phyloP scores from a whole-genome alignment of 2,888 invertebrate species.

The Ecdyonurus torrentis region DNA sequence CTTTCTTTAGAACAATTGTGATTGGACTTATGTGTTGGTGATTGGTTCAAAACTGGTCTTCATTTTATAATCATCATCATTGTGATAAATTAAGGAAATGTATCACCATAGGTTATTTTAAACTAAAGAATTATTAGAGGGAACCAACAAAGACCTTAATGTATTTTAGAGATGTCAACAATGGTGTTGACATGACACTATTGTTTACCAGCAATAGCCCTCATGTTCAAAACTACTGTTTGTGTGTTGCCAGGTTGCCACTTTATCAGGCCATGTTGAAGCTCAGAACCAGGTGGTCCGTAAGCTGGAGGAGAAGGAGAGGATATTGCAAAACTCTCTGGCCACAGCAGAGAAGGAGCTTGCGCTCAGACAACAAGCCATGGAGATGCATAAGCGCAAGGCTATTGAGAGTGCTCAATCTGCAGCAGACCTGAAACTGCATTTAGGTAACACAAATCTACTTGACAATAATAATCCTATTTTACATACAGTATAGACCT shows the following conservation, averaged over 20 bases:
- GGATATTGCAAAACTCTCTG: constrained; percentile 78
- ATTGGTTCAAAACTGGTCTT: too few species aligned
- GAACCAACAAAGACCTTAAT: too few species aligned
- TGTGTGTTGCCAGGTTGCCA: constrained; percentile 37
- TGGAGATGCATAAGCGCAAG: constrained; percentile 96
- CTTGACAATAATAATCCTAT: not conserved
- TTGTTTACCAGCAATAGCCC: not conserved
- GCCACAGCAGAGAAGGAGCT: constrained; percentile 90
- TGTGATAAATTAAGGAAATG: too few species aligned
- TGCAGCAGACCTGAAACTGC: constrained; percentile 89
- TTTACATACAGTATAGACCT: not conserved
- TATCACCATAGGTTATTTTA: too few species aligned
- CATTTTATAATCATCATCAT: too few species aligned
- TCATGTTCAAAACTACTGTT: too few species aligned
- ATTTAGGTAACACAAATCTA: constrained; percentile 57
- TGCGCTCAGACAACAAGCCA: constrained; percentile 79
- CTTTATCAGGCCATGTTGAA: constrained; percentile 77
- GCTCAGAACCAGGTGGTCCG: constrained; percentile 87
- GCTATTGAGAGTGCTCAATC: constrained; percentile 96
- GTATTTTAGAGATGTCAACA: too few species aligned
- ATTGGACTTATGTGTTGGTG: too few species aligned
- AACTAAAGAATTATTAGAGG: too few species aligned
- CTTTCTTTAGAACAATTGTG: not conserved
- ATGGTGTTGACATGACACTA: not conserved
- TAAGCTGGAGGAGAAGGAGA: constrained; percentile 89